Percentiles rank a stretch among this genome's conserved stretches.
These are phyloP conservation scores for Eudyptes chrysolophus DNA, from an alignment of 2,113 vertebrate genomes.

Conservation along the genomic window DNA sequence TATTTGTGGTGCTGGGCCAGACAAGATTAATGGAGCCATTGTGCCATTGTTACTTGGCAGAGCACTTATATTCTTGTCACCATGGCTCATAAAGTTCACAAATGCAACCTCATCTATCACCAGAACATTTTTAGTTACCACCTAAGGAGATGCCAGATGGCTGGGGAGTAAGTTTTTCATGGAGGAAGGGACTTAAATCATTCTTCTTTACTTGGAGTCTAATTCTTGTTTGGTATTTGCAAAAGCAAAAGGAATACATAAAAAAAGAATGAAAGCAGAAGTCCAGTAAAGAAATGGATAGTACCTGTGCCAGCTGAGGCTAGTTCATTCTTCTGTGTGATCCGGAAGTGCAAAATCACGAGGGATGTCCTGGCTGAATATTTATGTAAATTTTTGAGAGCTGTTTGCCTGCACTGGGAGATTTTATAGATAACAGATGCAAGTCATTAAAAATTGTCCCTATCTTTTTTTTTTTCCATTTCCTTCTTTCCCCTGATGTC, in stretches of 20 bases:
- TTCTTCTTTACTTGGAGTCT: not conserved
- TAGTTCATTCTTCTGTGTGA: not conserved
- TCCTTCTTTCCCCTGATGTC: not conserved
- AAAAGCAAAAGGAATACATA: not conserved
- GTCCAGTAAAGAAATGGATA: not conserved
- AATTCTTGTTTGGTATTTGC: not conserved
- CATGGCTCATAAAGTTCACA: conserved; percentile 32
- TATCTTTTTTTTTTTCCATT: not conserved
- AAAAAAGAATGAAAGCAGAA: not conserved
- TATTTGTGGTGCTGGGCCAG: not conserved
- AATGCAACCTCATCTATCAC: conserved; percentile 38
- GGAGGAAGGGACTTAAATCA: not conserved
- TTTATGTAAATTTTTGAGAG: not conserved
- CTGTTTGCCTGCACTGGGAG: not conserved
- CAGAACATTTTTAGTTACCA: conserved; percentile 1
- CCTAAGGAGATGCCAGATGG: conserved; percentile 30
- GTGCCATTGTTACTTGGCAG: not conserved
- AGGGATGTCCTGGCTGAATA: not conserved
- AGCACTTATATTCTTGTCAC: conserved; percentile 10
- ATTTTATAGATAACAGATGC: not conserved
- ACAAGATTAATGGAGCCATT: conserved; percentile 3
- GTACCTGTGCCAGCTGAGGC: not conserved
- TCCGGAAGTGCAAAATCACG: not conserved
- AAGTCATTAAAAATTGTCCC: not conserved
- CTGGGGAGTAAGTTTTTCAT: not conserved